phyloP scores from a whole-genome alignment of 2,113 vertebrate species.

The Platanista minor region DNA sequence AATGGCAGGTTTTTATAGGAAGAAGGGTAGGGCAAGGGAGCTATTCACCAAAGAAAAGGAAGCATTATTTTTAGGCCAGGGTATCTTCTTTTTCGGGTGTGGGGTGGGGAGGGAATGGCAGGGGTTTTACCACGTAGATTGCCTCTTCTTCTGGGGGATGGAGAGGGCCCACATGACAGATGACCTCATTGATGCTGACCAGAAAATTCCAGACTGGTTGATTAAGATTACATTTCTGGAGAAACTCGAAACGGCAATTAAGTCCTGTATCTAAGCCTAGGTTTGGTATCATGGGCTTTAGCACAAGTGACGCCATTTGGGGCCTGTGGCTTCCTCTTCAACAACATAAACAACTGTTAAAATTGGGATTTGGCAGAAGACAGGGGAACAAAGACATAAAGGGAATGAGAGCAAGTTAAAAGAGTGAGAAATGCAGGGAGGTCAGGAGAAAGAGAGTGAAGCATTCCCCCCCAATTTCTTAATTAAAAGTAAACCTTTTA shows the following conservation, averaged over 20 bases:
- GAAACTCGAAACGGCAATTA: not conserved
- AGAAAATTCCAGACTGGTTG: not conserved
- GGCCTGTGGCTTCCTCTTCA: not conserved
- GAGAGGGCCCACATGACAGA: not conserved
- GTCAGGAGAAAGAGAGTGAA: not conserved
- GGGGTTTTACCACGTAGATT: no score
- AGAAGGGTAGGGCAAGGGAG: not conserved
- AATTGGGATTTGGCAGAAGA: not conserved
- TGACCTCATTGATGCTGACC: not conserved
- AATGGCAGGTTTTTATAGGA: not conserved
- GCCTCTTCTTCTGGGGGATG: not conserved
- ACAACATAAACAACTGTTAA: not conserved
- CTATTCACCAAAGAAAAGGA: not conserved
- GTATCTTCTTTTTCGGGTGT: not conserved
- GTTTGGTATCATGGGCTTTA: not conserved
- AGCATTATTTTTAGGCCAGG: not conserved
- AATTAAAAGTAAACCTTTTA: not conserved
- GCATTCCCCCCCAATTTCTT: not conserved
- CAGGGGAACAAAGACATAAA: not conserved
- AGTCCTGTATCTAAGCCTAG: not conserved
- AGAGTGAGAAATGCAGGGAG: not conserved
- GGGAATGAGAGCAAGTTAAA: not conserved
- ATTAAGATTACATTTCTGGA: not conserved
- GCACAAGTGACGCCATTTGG: not conserved
- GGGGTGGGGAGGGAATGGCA: not conserved